These are phyloP conservation scores for Pandemis cinnamomeana DNA, from an alignment of 2,888 invertebrate genomes.

Conservation along the genomic window DNA sequence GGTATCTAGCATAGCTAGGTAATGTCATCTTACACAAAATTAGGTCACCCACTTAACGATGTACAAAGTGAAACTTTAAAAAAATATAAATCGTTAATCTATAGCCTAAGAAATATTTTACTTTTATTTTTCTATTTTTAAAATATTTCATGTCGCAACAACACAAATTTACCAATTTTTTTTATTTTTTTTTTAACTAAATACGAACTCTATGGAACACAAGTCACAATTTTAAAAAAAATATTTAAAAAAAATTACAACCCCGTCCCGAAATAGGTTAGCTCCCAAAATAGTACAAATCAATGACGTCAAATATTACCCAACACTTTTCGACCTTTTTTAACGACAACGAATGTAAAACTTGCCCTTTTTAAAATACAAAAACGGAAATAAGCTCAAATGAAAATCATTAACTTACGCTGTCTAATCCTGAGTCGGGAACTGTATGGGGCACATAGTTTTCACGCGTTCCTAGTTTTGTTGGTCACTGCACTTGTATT, in stretches of 20 bases:
- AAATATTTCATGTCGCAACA: too few relatives aligned
- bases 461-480: constrained; percentile 7
- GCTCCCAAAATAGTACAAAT: constrained; percentile 34
- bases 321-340: not conserved
- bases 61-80: not conserved
- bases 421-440: constrained; percentile 36
- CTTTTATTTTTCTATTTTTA: too few relatives aligned
- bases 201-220: not conserved
- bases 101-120: not conserved
- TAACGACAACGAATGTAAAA: not conserved
- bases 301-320: constrained; percentile 5
- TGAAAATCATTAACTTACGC: constrained; percentile 71
- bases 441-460: constrained; percentile 38
- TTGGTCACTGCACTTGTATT: constrained; percentile 38
- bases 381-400: constrained; percentile 38
- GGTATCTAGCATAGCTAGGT: constrained; percentile 50
- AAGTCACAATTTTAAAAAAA: not conserved
- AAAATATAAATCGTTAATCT: not conserved
- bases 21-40: constrained; percentile 61
- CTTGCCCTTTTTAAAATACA: not conserved
- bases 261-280: constrained; percentile 34
- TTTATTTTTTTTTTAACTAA: not conserved
- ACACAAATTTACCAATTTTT: not conserved
- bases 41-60: constrained; percentile 60
- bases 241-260: not conserved